Percentiles rank a stretch among this genome's conserved stretches.
phyloP scores from a whole-genome alignment of 2,113 vertebrate species.

The Bos javanicus region DNA sequence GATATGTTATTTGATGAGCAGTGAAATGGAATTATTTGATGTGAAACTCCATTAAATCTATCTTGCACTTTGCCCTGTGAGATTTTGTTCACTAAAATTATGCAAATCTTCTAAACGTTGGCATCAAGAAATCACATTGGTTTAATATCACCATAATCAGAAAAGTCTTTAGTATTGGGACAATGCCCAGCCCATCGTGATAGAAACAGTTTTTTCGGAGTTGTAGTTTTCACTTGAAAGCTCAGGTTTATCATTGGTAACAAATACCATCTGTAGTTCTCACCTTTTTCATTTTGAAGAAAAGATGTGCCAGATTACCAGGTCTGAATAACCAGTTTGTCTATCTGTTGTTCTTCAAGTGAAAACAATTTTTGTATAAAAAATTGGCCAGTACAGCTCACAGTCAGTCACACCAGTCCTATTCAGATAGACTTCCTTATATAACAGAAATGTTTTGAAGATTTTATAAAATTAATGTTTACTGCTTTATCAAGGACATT shows the following conservation, averaged over 20 bases:
- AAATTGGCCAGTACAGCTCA: neutral
- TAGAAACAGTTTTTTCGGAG: neutral
- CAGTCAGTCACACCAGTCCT: neutral
- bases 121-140: neutral
- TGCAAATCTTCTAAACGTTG: neutral
- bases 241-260: neutral
- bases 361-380: neutral
- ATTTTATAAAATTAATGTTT: neutral
- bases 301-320: neutral
- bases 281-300: neutral
- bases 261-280: neutral
- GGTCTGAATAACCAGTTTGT: neutral
- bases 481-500: neutral
- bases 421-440: neutral
- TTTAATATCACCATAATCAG: neutral
- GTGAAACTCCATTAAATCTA: neutral
- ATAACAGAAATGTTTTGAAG: neutral
- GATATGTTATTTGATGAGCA: neutral
- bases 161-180: neutral
- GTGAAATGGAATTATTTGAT: neutral
- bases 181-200: neutral
- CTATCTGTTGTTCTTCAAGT: neutral
- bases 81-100: neutral
- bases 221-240: conserved; percentile 12
- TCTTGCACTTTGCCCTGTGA: neutral